Conservation (phyloP, 2,888 invertebrate genomes). For the Hemicrepidius hirtus region DNA sequence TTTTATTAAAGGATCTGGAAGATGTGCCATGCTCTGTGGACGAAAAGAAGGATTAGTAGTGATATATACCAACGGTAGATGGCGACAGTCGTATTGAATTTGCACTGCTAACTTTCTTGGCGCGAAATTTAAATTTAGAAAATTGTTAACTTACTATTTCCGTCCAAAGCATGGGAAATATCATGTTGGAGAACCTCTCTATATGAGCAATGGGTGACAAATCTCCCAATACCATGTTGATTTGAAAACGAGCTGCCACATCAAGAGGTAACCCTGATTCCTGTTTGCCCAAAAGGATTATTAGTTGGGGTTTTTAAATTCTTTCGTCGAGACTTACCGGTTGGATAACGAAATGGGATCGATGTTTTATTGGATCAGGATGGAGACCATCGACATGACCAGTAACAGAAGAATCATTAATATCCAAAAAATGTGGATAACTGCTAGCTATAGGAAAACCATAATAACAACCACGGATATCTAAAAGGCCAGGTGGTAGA, state of each 20-base stretch:
- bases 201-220: slow-evolving; percentile 80
- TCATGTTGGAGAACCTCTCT: slow-evolving; percentile 80
- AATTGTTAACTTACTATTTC: slow-evolving; percentile 83
- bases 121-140: too few relatives aligned
- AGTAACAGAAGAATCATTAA: slow-evolving; percentile 78
- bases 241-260: slow-evolving; percentile 88
- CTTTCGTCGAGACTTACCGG: slow-evolving; percentile 80
- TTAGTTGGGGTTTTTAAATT: too few relatives aligned
- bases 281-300: slow-evolving; percentile 59
- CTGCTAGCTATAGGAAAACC: slow-evolving; percentile 93
- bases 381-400: slow-evolving; percentile 77
- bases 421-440: slow-evolving; percentile 90
- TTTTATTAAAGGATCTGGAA: slow-evolving; percentile 78
- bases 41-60: background rate
- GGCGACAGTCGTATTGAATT: too few relatives aligned
- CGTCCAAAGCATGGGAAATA: slow-evolving; percentile 90
- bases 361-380: slow-evolving; percentile 80
- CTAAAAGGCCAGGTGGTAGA: slow-evolving; percentile 84
- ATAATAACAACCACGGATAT: slow-evolving; percentile 91
- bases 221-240: slow-evolving; percentile 88
- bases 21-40: slow-evolving; percentile 80
- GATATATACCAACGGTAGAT: too few relatives aligned
- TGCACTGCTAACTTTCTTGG: too few relatives aligned
- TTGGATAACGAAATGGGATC: slow-evolving; percentile 84
- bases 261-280: slow-evolving; percentile 86